phyloP scores from a whole-genome alignment of 2,888 invertebrate species.

The Linnaemya tessellans region DNA sequence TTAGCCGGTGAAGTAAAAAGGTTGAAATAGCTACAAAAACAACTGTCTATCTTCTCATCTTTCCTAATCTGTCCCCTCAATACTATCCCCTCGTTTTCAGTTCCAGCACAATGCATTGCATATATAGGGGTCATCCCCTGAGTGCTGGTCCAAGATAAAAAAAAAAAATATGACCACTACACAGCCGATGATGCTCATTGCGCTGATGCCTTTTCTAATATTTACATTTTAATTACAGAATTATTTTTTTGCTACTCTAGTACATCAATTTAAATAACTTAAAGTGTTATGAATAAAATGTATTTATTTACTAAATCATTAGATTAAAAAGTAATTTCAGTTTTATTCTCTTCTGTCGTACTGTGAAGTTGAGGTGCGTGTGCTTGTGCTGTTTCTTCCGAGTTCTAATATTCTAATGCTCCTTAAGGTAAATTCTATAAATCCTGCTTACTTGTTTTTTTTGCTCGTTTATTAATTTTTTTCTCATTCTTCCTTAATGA shows the following conservation, averaged over 20 bases:
- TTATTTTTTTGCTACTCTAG: background rate
- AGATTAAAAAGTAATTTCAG: constrained; percentile 60
- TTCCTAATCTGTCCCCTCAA: too few relatives aligned
- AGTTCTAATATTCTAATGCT: constrained; percentile 36
- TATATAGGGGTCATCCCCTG: too few relatives aligned
- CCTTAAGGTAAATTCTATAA: constrained; percentile 62
- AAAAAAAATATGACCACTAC: too few relatives aligned
- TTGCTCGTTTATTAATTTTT: background rate
- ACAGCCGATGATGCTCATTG: background rate
- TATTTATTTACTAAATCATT: constrained; percentile 54
- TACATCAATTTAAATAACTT: constrained; percentile 22
- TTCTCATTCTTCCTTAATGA: constrained; percentile 49
- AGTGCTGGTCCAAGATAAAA: too few relatives aligned
- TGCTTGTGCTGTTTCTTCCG: background rate
- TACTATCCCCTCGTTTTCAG: too few relatives aligned
- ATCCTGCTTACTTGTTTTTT: constrained; percentile 39
- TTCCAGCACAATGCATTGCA: too few relatives aligned
- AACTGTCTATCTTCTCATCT: too few relatives aligned
- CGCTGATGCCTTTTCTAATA: background rate
- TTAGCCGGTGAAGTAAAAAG: too few relatives aligned
- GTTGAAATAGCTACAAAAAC: too few relatives aligned
- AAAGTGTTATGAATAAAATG: constrained; percentile 42
- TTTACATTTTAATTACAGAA: background rate
- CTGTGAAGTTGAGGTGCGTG: constrained; percentile 25
- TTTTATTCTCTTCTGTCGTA: background rate